Base-by-base conservation (phyloP, 2,888 invertebrate species). In the Diloba caeruleocephala region DNA sequence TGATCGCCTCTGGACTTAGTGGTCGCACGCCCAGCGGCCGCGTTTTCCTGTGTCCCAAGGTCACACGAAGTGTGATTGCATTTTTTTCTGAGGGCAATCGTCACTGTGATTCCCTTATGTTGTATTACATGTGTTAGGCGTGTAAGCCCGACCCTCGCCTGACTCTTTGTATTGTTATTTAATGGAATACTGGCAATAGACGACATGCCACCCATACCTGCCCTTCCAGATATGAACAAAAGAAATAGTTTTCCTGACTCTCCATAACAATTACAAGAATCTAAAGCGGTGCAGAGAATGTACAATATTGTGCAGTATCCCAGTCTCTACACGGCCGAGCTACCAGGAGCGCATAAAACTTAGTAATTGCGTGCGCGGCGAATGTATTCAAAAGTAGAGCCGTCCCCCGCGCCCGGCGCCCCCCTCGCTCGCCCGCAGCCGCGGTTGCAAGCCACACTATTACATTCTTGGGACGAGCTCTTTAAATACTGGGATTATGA, bases 401-500 rank as follows among this genome's bases (percentile, higher is more conserved):
- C 14, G 13, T 0, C 13, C 26, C 21, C 14, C 8, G 6, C 25
- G 8, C 21, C 6, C 17, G 1, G 9, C 26, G 1, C 10, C 9
- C 21, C n/a, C 1, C 48, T 0, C 14, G 5, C 13, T 0, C 25
- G 29, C 23, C 39, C 26, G 17, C 15, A 9, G 19, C 21, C 26
- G 28, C 31, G 33, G 49, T 50, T 59, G 25, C 48, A 49, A 56
- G 48, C 46, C 42, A 44, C 54, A 38, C 53, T 58, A 54, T 68
- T 64, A 71, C 61, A 58, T 59, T 71, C 65, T 53, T 51, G 50
- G 42, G 36, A 25, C 48, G 52, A 39, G 57, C 65, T 63, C 71
- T 73, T 63, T 61, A 63, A 70, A 65, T 45, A 57, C 62, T 57
- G 15, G 56, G 48, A 68, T 68, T 71, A 73, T 68, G 53, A 71